These are phyloP conservation scores for Lissocephala sabroskyi DNA, from an alignment of 2,888 invertebrate species.

Conservation along the genomic window DNA sequence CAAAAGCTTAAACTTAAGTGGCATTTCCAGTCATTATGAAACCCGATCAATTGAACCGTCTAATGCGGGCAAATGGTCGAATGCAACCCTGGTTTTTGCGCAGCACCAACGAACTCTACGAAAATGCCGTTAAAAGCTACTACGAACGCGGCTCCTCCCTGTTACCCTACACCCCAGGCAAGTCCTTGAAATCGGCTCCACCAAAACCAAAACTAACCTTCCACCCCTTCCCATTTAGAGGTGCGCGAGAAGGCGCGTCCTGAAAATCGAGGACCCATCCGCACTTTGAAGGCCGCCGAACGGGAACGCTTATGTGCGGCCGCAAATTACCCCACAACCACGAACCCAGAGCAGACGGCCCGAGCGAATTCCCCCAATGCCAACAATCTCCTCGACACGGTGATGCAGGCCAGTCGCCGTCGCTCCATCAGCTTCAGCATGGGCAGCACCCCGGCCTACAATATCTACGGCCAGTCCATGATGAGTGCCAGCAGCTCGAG, in stretches of 20 bases:
- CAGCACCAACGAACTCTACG: constrained; percentile 39
- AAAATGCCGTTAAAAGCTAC: constrained; percentile 32
- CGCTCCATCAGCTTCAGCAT: constrained; percentile 36
- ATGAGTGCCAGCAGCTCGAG: constrained; percentile 7
- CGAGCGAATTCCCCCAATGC: constrained; percentile 15
- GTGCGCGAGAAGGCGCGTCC: neutral
- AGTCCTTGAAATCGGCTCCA: too few species aligned
- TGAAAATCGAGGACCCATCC: constrained; percentile 31
- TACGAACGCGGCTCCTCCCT: constrained; percentile 15
- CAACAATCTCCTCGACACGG: constrained; percentile 21
- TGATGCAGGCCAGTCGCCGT: constrained; percentile 33
- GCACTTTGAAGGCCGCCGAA: constrained; percentile 17
- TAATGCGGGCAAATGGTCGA: constrained; percentile 31
- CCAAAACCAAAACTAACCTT: too few species aligned
- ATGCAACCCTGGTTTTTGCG: constrained; percentile 40
- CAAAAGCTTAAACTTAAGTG: too few species aligned
- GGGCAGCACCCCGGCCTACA: constrained; percentile 6
- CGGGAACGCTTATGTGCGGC: neutral
- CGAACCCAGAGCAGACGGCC: constrained; percentile 3
- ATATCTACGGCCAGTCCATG: constrained; percentile 4
- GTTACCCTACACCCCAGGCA: constrained; percentile 25
- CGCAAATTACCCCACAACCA: constrained; percentile 23
- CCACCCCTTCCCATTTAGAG: too few species aligned
- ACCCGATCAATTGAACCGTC: constrained; percentile 34
- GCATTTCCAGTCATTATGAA: constrained; percentile 30